Conservation (phyloP, 64 coral and sea anemone genomes). For the Acropora yongei region DNA sequence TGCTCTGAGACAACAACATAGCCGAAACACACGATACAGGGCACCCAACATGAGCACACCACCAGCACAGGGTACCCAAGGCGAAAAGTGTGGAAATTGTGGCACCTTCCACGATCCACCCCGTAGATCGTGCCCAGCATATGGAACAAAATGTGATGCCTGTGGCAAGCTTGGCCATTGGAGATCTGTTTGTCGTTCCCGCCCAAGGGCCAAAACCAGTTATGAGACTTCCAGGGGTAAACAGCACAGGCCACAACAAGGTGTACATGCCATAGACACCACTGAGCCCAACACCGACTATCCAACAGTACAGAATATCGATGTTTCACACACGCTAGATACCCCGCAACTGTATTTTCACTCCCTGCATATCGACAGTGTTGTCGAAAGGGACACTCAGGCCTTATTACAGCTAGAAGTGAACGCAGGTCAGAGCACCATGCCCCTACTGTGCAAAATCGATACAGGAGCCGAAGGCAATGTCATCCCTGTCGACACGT, state of each 20-base stretch:
- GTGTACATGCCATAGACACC: not conserved
- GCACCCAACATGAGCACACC: too few species aligned
- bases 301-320: not conserved
- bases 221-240: not conserved
- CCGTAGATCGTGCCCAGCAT: slow-evolving; percentile 58
- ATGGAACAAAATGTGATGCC: slow-evolving; percentile 43
- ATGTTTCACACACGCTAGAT: not conserved
- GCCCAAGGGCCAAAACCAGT: not conserved
- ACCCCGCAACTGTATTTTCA: slow-evolving; percentile 34
- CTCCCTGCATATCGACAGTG: slow-evolving; percentile 9
- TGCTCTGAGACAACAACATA: not conserved
- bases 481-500: slow-evolving; percentile 32
- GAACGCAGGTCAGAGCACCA: slow-evolving; percentile 50
- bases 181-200: slow-evolving; percentile 35
- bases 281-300: not conserved
- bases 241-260: not conserved
- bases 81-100: slow-evolving; percentile 71
- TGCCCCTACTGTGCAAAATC: slow-evolving; percentile 57
- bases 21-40: not conserved
- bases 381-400: slow-evolving; percentile 23
- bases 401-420: slow-evolving; percentile 57
- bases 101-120: slow-evolving; percentile 41
- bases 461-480: slow-evolving; percentile 67
- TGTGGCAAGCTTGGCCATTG: slow-evolving; percentile 69
- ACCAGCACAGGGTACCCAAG: slow-evolving; percentile 1